Conservation (phyloP, 2,888 invertebrate species). For the Drosophila cognata region DNA sequence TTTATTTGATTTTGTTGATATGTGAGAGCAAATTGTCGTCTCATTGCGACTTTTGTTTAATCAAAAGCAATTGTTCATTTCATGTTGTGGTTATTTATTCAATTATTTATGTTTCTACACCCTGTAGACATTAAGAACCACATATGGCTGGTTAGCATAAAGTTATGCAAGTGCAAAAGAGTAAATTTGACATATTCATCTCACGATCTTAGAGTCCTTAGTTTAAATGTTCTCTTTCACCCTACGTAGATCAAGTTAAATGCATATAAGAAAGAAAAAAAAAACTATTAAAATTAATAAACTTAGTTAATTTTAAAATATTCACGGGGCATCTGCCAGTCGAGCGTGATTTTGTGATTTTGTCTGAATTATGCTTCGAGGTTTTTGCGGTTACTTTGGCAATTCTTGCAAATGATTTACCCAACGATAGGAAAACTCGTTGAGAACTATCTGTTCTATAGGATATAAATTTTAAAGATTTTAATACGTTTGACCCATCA, state of each 20-base stretch:
- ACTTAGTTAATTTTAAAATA: background rate
- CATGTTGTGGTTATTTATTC: slow-evolving; percentile 58
- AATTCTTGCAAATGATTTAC: slow-evolving; percentile 17
- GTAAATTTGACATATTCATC: background rate
- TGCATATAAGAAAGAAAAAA: background rate
- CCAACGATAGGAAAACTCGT: slow-evolving; percentile 17
- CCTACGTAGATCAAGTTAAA: background rate
- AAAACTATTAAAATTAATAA: too few species aligned
- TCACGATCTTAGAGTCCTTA: too few species aligned
- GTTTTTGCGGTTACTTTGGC: slow-evolving; percentile 40
- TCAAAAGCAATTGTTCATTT: slow-evolving; percentile 81
- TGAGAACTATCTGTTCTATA: slow-evolving; percentile 3
- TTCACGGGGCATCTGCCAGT: slow-evolving; percentile 20
- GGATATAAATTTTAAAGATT: slow-evolving; percentile 13
- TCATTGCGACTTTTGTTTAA: slow-evolving; percentile 79
- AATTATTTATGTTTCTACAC: slow-evolving; percentile 32
- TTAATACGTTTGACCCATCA: slow-evolving; percentile 6
- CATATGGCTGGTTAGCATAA: background rate
- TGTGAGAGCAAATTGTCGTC: slow-evolving; percentile 51
- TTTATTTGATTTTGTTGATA: slow-evolving; percentile 74
- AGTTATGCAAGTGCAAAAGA: background rate
- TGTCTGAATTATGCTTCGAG: slow-evolving; percentile 31
- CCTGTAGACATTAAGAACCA: slow-evolving; percentile 8
- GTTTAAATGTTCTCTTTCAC: background rate
- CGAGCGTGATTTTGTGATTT: slow-evolving; percentile 19